Conservation (phyloP, 2,797 vertebrate genomes). For the Jordanella pulchra region DNA sequence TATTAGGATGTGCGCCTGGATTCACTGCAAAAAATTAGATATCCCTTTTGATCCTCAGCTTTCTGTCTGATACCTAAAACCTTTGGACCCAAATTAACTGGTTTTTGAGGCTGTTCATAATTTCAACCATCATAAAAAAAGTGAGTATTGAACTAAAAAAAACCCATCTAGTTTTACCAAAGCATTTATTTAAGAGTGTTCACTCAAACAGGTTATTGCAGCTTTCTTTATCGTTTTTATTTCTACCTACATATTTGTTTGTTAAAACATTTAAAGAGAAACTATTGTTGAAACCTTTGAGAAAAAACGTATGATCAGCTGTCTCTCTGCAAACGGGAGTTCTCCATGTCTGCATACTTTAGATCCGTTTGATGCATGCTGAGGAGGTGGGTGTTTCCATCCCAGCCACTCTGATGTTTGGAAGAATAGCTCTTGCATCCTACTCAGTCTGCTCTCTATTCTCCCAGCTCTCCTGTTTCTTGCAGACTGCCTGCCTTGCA, state of each 20-base stretch:
- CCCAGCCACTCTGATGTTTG: constrained; percentile 68
- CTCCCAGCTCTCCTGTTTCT: constrained; percentile 59
- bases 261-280: not conserved
- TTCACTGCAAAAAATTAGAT: not conserved
- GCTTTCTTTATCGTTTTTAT: no score
- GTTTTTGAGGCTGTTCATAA: not conserved
- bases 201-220: not conserved
- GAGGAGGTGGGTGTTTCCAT: constrained; percentile 80
- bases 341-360: constrained; percentile 32
- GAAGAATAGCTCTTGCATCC: constrained; percentile 63
- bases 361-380: constrained; percentile 56
- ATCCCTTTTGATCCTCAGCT: no score
- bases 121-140: not conserved
- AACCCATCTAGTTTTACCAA: not conserved
- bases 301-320: constrained; percentile 49
- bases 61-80: not conserved
- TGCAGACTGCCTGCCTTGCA: constrained; percentile 59
- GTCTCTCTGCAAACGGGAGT: constrained; percentile 42
- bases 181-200: not conserved
- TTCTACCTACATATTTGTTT: not conserved
- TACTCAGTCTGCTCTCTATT: constrained; percentile 67
- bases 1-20: not conserved
- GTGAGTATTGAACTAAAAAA: not conserved
- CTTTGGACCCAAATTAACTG: not conserved
- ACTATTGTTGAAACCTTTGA: not conserved